Evolutionary conservation across 2,888 invertebrate genomes (phyloP).

Genomic region (Pilophorus perplexus): DNA sequence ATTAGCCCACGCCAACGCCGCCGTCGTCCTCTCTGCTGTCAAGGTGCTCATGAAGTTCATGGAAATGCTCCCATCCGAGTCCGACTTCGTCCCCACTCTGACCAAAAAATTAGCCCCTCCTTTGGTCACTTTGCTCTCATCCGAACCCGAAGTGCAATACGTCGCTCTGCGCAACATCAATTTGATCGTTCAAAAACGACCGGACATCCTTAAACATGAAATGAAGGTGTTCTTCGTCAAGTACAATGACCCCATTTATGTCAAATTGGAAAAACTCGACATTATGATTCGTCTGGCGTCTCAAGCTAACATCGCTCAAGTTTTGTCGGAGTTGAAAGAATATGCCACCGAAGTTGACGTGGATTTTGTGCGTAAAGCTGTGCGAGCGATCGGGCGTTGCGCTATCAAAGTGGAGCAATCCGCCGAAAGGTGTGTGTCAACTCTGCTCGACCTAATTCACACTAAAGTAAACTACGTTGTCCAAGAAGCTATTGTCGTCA

Average conservation of each 20-base stretch:
- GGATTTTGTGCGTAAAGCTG: constrained; percentile 98
- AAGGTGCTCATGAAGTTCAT: constrained; percentile 98
- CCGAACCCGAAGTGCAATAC: constrained; percentile 99
- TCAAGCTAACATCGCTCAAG: constrained; percentile 96
- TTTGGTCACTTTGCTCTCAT: constrained; percentile 91
- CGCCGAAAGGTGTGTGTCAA: constrained; percentile 97
- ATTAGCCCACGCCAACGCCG: constrained; percentile 97
- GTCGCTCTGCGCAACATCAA: constrained; percentile 98
- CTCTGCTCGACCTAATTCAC: constrained; percentile 94
- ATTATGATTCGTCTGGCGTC: constrained; percentile 99
- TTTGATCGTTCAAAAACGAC: constrained; percentile 96
- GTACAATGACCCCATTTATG: constrained; percentile 99
- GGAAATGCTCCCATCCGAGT: constrained; percentile 91
- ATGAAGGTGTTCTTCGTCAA: constrained; percentile 99
- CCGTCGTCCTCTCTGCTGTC: constrained; percentile 96
- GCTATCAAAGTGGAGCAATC: constrained; percentile 98
- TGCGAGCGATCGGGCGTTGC: constrained; percentile 95
- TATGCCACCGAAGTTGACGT: constrained; percentile 99
- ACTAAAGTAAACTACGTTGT: constrained; percentile 99
- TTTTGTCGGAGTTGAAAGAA: constrained; percentile 95
- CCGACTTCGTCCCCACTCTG: constrained; percentile 89
- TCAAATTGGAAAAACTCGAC: constrained; percentile 96
- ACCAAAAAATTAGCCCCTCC: constrained; percentile 99
- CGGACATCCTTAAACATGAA: constrained; percentile 97
- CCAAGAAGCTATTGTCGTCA: constrained; percentile 99